A percentile compares a stretch with the other conserved stretches of the same genome.
phyloP scores from a whole-genome alignment of 2,113 vertebrate genomes.

The Corythornis vintsioides region DNA sequence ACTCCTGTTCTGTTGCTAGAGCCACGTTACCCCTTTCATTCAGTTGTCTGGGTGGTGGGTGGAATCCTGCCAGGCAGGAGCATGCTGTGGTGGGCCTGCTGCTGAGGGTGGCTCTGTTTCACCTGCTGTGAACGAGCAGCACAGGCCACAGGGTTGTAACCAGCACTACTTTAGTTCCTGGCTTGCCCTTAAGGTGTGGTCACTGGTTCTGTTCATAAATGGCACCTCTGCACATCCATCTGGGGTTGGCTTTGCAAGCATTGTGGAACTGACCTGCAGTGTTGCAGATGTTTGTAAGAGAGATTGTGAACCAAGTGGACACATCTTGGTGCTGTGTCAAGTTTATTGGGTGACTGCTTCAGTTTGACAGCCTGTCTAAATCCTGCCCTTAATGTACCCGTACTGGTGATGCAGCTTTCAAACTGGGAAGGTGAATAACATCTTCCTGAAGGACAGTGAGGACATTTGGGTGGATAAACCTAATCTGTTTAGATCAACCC shows the following conservation, averaged over 20 bases:
- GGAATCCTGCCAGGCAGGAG: neutral
- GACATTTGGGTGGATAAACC: neutral
- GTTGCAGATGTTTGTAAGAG: neutral
- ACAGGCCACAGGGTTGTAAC: neutral
- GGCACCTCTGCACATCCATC: neutral
- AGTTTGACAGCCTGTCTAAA: neutral
- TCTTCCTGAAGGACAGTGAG: neutral
- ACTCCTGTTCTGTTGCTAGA: neutral
- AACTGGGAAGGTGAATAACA: neutral
- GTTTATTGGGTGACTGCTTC: neutral
- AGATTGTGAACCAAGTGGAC: neutral
- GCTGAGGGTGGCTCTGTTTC: neutral
- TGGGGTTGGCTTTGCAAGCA: neutral
- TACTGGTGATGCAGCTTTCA: neutral
- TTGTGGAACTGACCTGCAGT: neutral
- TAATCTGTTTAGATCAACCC: conserved; percentile 39
- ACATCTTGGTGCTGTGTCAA: neutral
- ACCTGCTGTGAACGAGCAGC: neutral
- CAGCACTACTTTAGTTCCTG: neutral
- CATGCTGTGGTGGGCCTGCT: neutral
- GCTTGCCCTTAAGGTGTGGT: neutral
- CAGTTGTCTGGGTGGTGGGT: neutral
- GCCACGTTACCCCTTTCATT: neutral
- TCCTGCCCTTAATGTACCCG: neutral
- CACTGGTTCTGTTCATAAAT: neutral